Percentiles rank a stretch among this genome's conserved stretches.
Conservation (phyloP, 1,140 invertebrate species). For the Cydia pomonella region DNA sequence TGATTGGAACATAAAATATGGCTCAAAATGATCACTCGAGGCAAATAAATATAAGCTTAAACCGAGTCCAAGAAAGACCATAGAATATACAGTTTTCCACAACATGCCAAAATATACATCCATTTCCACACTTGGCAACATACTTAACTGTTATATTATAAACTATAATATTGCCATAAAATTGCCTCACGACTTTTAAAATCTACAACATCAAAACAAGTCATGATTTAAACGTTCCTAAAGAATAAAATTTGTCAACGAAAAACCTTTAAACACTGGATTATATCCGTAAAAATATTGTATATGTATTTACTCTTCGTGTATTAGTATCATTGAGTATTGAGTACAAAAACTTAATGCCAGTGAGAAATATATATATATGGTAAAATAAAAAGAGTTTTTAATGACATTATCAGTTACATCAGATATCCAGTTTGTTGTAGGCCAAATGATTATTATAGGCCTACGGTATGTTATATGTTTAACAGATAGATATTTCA, state of each 20-base stretch:
- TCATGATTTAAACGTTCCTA: background rate
- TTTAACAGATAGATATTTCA: background rate
- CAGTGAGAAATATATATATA: background rate
- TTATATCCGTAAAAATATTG: conserved; percentile 26
- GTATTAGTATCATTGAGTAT: conserved; percentile 28
- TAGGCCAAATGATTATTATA: background rate
- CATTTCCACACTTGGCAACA: conserved; percentile 5
- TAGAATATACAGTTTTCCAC: conserved; percentile 20
- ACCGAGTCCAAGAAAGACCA: background rate
- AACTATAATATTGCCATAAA: conserved; percentile 31
- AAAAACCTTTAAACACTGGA: conserved; percentile 19
- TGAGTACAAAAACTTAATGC: background rate
- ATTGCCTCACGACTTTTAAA: conserved; percentile 20
- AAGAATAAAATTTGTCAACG: conserved; percentile 23
- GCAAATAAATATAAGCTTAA: conserved; percentile 38
- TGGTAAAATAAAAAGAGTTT: background rate
- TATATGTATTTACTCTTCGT: background rate
- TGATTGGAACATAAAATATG: conserved; percentile 63
- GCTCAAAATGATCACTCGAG: conserved; percentile 50
- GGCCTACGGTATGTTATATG: conserved; percentile 7
- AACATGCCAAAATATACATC: conserved; percentile 32
- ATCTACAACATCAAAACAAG: conserved; percentile 26
- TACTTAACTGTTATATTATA: conserved; percentile 10
- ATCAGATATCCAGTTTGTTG: background rate
- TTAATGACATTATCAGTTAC: background rate